phyloP scores from a whole-genome alignment of 2,888 invertebrate genomes.

The Tetramorium bicarinatum region DNA sequence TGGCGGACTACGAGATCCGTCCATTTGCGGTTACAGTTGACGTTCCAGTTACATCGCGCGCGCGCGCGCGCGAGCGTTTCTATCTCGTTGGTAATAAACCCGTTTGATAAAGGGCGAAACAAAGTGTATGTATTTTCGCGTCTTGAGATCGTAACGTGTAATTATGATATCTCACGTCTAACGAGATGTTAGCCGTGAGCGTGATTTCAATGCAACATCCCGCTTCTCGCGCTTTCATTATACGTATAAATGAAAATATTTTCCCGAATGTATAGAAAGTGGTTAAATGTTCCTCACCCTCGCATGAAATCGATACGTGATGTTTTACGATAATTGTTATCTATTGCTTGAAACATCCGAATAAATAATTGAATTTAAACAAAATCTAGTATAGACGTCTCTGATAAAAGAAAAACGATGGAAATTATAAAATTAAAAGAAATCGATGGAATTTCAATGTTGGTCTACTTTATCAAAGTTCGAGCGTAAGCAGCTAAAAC shows the following conservation, averaged over 20 bases:
- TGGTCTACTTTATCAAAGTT: neutral
- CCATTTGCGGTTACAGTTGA: slow-evolving; percentile 54
- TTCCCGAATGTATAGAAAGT: neutral
- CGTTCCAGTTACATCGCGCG: slow-evolving; percentile 49
- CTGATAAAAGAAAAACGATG: neutral
- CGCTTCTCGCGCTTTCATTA: neutral
- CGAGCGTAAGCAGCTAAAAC: slow-evolving; percentile 47
- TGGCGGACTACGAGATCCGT: slow-evolving; percentile 41
- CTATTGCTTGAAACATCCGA: neutral
- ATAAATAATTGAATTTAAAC: neutral
- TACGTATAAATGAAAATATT: neutral
- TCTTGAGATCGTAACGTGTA: slow-evolving; percentile 27
- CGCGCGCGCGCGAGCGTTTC: slow-evolving; percentile 22
- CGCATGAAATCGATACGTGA: neutral
- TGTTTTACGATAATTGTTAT: neutral
- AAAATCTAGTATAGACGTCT: neutral
- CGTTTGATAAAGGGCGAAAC: slow-evolving; percentile 48
- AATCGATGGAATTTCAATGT: neutral
- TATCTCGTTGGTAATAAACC: slow-evolving; percentile 41
- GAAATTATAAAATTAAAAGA: neutral
- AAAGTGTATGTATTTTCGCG: slow-evolving; percentile 23
- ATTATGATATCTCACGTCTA: slow-evolving; percentile 43
- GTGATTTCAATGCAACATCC: slow-evolving; percentile 14
- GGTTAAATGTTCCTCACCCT: neutral
- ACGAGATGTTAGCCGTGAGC: slow-evolving; percentile 29